Base-by-base conservation (phyloP, 2,888 invertebrate genomes). In the Cantharis nigra region DNA sequence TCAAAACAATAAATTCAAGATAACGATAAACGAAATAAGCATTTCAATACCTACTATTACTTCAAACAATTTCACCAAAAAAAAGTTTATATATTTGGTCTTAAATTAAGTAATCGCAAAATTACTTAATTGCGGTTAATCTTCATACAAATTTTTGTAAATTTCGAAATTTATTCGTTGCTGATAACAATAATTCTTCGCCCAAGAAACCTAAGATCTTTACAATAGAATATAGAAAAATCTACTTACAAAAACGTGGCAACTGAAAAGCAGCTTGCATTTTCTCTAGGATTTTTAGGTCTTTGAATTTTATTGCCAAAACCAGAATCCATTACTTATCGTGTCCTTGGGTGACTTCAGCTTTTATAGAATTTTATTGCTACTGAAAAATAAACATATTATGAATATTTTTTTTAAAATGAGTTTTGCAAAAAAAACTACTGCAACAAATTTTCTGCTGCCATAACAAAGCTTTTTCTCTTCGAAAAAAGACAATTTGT, bases 241-340 rank as follows among this genome's bases (percentile, higher is more conserved):
- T 10, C 28, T 74, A 63, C 65, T 67, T 67, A 67, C 65, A 67
- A 67, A n/a, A 67, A 67, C 13, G 65, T 67, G n/a, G 65, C 65
- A 23, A 67, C 26, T n/a, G 65, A 67, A 13, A 67, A 67, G 9
- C 65, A 67, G 26, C 65, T 67, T 23, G 65, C 65, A 67, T 67
- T 26, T 67, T 67, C 65, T 67, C 65, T 67, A 4, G 65, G 65
- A 67, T 67, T 67, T 18, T 67, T 67, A n/a, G 65, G 65, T 67
- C 26, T 67, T 49, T 49, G n/a, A 49, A n/a, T n/a, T 23, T 67
- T 23, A n/a, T 23, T 67, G n/a, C 65, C 23, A 67, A 13, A 23
- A 23, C 10, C 26, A 11, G 23, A 13, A 18, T 67, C 65, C 65
- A 67, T 67, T n/a, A 67, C 26, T 67, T 13, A 23, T 67, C 23